Conservation (phyloP, 2,888 invertebrate genomes). For the Autographa pulchrina region DNA sequence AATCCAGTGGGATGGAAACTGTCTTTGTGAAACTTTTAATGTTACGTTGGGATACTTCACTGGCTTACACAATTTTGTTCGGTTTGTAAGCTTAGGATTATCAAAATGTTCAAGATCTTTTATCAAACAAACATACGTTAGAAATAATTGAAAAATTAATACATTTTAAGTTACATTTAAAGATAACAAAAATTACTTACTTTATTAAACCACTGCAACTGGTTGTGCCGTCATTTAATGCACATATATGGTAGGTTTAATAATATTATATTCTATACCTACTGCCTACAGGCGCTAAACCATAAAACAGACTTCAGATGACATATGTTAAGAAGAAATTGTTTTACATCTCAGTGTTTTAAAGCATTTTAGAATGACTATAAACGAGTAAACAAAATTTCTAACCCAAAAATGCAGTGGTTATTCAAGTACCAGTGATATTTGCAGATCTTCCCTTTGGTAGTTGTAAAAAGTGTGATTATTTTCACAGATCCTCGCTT, state of each 20-base stretch:
- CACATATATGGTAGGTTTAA: too few relatives aligned
- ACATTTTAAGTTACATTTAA: too few relatives aligned
- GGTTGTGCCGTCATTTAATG: too few relatives aligned
- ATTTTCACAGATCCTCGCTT: conserved; percentile 73
- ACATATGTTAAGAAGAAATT: too few relatives aligned
- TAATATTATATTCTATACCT: too few relatives aligned
- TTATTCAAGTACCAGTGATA: conserved; percentile 17
- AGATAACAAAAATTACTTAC: too few relatives aligned
- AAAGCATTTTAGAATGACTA: background rate
- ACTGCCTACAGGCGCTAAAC: too few relatives aligned
- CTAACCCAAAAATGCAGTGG: conserved; percentile 14
- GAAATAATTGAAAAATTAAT: too few relatives aligned
- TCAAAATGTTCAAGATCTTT: background rate
- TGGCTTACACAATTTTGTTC: conserved; percentile 18
- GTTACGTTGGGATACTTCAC: conserved; percentile 29
- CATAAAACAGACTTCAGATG: too few relatives aligned
- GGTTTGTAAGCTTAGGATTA: background rate
- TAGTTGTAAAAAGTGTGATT: conserved; percentile 66
- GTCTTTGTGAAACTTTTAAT: conserved; percentile 36
- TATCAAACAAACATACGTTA: background rate
- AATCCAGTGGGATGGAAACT: conserved; percentile 68
- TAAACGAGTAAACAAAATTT: background rate
- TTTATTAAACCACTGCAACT: too few relatives aligned
- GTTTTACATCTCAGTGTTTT: background rate
- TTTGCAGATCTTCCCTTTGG: conserved; percentile 35